These are phyloP conservation scores for Belonocnema kinseyi DNA, from an alignment of 1,140 invertebrate genomes.

Conservation along the genomic window DNA sequence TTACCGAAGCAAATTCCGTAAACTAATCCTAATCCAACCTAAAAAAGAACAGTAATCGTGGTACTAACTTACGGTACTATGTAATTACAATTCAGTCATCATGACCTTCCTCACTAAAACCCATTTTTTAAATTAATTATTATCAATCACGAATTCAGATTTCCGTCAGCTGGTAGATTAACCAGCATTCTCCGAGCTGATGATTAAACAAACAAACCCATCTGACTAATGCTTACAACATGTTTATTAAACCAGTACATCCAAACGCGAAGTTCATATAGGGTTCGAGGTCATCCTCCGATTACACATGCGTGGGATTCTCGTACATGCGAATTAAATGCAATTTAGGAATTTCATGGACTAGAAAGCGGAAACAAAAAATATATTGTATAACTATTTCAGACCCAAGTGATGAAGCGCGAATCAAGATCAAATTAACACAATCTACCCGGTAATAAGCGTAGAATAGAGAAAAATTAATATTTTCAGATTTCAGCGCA, in stretches of 20 bases:
- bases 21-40: not conserved
- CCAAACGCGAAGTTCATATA: constrained; percentile 7
- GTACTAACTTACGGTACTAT: too few species aligned
- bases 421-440: not conserved
- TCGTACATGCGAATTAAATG: not conserved
- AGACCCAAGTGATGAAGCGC: too few species aligned
- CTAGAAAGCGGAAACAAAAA: not conserved
- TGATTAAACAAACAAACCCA: constrained; percentile 6
- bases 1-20: not conserved
- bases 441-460: too few species aligned
- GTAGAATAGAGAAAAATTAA: too few species aligned
- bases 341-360: not conserved
- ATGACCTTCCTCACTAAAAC: too few species aligned
- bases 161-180: not conserved
- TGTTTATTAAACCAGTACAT: constrained; percentile 12
- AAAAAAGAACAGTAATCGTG: too few species aligned
- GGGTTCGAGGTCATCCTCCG: constrained; percentile 10
- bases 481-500: too few species aligned
- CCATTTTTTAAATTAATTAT: not conserved
- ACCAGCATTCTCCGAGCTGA: not conserved
- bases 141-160: not conserved
- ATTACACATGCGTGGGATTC: not conserved
- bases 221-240: not conserved
- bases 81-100: too few species aligned
- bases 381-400: not conserved